Evolutionary conservation across 2,797 vertebrate genomes (phyloP), one percentile per base, ranked within the genome.

Genomic region (Gephyroberyx darwinii): DNA sequence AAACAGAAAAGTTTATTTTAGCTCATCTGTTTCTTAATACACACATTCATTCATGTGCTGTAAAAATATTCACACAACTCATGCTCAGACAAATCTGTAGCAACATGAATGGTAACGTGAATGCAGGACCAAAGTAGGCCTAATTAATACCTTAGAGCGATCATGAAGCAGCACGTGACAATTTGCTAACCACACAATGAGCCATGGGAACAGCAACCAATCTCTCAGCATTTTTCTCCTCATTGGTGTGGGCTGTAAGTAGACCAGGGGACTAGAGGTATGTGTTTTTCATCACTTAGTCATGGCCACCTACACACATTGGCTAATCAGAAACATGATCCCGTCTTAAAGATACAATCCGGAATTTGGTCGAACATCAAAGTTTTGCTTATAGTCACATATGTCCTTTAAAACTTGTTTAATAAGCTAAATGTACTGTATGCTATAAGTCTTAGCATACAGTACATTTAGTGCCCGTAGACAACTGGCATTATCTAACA

Each of bases 31-130:
- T 13, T 13, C 13, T 14, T 43, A 43, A 13, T 13, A 41, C 51
- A 37, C 51, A 60, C 2, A 0, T 39, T 55, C 62, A 76, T 60
- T 54, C 78, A 70, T 73, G 50, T 13, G 5, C 39, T 59, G 10
- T 47, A 37, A 39, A 39, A 39, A 10, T 39, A 39, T 43, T 43
- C 41, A 43, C 14, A 58, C 56, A 30, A 54, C 65, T 61, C 37
- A 10, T 30, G 41, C 64, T 69, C 62, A 65, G 52, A 19, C 12
- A 62, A 74, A 58, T 54, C 0, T 60, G 60, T 54, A 67, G n/a
- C 16, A 59, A 39, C 58, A 65, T 74, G 77, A 82, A 72, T 52
- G 69, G 31, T 70, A 54, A 71, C 68, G 66, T 63, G 84, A 85
- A 86, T 60, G 60, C 14, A 54, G 41, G 56, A 58, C 45, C 53